These are phyloP conservation scores for Calosoma granatense DNA, from an alignment of 1,140 invertebrate species.

Conservation along the genomic window DNA sequence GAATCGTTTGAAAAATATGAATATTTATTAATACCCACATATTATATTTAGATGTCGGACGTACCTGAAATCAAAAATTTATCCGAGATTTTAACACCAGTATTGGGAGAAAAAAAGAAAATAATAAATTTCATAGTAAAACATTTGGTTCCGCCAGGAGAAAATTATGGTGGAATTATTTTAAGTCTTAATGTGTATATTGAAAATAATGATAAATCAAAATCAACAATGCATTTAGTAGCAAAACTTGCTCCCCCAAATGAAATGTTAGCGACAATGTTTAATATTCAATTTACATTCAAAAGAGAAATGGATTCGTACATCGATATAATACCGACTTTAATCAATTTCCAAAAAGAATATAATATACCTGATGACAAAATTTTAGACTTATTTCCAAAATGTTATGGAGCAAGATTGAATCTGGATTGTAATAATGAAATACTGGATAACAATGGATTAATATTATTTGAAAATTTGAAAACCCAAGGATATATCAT, in stretches of 20 bases:
- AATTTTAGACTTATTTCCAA: conserved; percentile 32
- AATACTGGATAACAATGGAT: conserved; percentile 32
- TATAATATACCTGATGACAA: conserved; percentile 31
- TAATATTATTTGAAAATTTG: conserved; percentile 45
- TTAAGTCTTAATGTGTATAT: conserved; percentile 22
- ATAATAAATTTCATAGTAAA: not conserved
- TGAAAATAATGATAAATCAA: conserved; percentile 21
- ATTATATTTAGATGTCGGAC: no score
- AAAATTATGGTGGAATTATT: conserved; percentile 32
- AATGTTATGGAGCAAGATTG: conserved; percentile 30
- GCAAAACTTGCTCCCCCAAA: conserved; percentile 47
- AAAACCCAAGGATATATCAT: conserved; percentile 33
- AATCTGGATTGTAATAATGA: conserved; percentile 19
- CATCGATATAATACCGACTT: conserved; percentile 35
- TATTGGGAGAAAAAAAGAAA: not conserved
- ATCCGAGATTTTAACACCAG: not conserved
- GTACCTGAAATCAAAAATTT: not conserved
- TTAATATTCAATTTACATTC: conserved; percentile 47
- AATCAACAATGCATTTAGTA: conserved; percentile 37
- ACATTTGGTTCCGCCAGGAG: conserved; percentile 21
- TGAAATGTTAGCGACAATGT: conserved; percentile 40
- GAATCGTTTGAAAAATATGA: no score
- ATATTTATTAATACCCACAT: no score
- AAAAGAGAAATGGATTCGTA: conserved; percentile 48
- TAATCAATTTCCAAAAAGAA: conserved; percentile 40